phyloP scores from a whole-genome alignment of 1,140 invertebrate genomes.

The Temnothorax longispinosus region DNA sequence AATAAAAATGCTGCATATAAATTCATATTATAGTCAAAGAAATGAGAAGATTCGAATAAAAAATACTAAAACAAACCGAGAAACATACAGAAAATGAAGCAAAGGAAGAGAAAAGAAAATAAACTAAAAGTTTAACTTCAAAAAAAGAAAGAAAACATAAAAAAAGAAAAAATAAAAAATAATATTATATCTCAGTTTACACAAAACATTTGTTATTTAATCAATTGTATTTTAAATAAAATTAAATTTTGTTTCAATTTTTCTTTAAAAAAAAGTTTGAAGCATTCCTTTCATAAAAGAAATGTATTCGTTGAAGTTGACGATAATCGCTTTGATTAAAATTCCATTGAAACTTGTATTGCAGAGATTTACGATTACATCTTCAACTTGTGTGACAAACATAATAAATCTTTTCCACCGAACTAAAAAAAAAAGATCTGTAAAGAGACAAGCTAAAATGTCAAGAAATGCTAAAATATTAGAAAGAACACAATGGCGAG shows the following conservation, averaged over 20 bases:
- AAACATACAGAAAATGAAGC: background rate
- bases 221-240: background rate
- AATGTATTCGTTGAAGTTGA: background rate
- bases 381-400: background rate
- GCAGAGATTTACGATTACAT: background rate
- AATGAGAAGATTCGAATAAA: background rate
- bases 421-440: background rate
- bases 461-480: background rate
- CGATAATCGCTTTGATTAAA: background rate
- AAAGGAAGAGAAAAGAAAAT: background rate
- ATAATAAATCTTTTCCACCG: background rate
- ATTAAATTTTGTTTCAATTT: background rate
- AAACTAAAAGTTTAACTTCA: background rate
- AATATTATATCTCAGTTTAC: background rate
- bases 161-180: background rate
- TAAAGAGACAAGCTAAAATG: background rate
- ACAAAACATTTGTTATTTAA: background rate
- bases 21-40: conserved; percentile 2
- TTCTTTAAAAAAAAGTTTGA: background rate
- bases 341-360: background rate
- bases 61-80: background rate
- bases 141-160: background rate
- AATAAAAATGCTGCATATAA: conserved; percentile 1
- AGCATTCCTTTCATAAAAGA: background rate
- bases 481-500: background rate